phyloP scores from a whole-genome alignment of 2,113 vertebrate species.

The Mormoops blainvillei region DNA sequence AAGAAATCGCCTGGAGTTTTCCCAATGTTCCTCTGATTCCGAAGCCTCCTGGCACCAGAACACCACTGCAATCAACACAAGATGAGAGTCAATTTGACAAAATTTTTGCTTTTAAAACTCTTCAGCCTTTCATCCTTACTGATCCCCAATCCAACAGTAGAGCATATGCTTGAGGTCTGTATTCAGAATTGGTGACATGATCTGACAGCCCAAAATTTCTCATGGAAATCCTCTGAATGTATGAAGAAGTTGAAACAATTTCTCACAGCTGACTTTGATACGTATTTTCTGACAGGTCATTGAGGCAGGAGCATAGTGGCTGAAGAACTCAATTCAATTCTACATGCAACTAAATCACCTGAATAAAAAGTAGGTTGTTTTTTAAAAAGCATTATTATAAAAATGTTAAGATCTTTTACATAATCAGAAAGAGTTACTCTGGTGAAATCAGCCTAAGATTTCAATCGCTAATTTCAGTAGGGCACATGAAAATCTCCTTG shows the following conservation, averaged over 20 bases:
- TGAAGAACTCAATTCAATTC: not conserved
- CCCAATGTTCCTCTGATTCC: constrained; percentile 83
- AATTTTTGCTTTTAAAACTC: not conserved
- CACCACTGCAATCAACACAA: constrained; percentile 78
- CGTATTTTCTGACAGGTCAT: not conserved
- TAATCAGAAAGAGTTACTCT: constrained; percentile 4
- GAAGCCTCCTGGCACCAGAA: constrained; percentile 86
- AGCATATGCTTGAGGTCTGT: not conserved
- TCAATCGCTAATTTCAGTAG: not conserved
- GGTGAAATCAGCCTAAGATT: not conserved
- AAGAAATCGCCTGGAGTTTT: constrained; percentile 85
- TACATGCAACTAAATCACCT: not conserved
- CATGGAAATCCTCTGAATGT: not conserved
- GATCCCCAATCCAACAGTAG: not conserved
- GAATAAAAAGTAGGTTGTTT: not conserved
- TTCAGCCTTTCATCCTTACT: not conserved
- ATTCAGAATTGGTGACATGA: not conserved
- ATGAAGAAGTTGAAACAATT: not conserved
- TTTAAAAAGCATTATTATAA: not conserved
- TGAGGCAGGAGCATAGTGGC: not conserved
- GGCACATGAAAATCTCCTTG: not conserved
- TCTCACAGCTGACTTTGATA: not conserved
- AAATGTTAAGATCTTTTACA: not conserved
- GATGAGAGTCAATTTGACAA: not conserved
- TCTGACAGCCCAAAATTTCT: not conserved